phyloP scores from a whole-genome alignment of 2,888 invertebrate species.

The Tachina grossa region DNA sequence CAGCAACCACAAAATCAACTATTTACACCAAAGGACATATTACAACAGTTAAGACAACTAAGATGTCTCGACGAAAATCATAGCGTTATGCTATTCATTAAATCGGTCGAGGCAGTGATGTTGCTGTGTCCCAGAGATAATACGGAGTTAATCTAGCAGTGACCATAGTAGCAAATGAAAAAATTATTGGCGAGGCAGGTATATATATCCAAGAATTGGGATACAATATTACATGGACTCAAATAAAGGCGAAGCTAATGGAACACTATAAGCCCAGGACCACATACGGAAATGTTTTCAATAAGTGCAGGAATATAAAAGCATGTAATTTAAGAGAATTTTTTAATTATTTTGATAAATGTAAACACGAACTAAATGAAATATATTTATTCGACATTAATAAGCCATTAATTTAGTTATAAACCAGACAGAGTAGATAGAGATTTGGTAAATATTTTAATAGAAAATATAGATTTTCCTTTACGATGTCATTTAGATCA shows the following conservation, averaged over 20 bases:
- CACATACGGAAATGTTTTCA: slow-evolving; percentile 27
- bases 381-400: slow-evolving; percentile 27
- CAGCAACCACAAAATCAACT: slow-evolving; percentile 26
- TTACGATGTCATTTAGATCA: background rate
- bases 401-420: slow-evolving; percentile 20
- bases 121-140: background rate
- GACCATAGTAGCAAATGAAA: slow-evolving; percentile 25
- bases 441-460: background rate
- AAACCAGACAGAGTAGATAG: slow-evolving; percentile 21
- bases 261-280: slow-evolving; percentile 20
- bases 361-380: slow-evolving; percentile 16
- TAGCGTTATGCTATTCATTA: slow-evolving; percentile 3
- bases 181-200: slow-evolving; percentile 16
- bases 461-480: background rate
- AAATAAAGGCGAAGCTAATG: slow-evolving; percentile 5
- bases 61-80: slow-evolving; percentile 28
- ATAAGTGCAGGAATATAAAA: slow-evolving; percentile 24
- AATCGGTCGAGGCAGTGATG: slow-evolving; percentile 18
- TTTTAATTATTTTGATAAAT: slow-evolving; percentile 28
- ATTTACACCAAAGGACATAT: slow-evolving; percentile 9
- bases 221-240: slow-evolving; percentile 5
- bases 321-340: slow-evolving; percentile 29
- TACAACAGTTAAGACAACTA: slow-evolving; percentile 29
- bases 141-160: background rate
- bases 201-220: background rate